Evolutionary conservation across 2,797 vertebrate species (phyloP), one percentile per base, ranked within the genome.

Genomic region (Pogoniulus pusillus): DNA sequence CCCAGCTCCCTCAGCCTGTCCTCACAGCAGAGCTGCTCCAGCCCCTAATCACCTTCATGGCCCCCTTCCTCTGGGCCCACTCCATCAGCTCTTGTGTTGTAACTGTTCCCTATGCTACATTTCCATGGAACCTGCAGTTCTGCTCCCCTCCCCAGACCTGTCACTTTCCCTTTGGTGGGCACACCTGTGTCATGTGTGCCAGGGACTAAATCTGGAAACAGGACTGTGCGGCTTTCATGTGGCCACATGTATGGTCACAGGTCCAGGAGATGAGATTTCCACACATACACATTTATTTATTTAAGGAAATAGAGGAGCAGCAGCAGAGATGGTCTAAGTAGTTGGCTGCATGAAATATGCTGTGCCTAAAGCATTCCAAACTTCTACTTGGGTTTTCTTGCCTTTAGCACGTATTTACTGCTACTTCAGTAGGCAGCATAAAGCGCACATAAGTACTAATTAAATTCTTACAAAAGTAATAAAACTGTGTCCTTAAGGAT

Each of bases 401-500:
- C 62, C 58, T 77, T 85, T 37, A 73, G 76, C 75, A 17, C 32
- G 41, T 82, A 83, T 85, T 85, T 91, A 39, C 77, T 87, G 53
- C 82, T 83, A 79, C 73, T 91, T 91, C 60, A 76, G 39, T 51
- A 89, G 70, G 60, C 35, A 73, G 63, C 82, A 53, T 62, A 15
- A 22, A 85, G 68, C 6, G 2, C 79, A 74, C 62, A 62, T 91
- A 91, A 93, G 74, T 79, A 86, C 90, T 89, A 86, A 94, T 82
- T 91, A 93, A 89, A 93, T 76, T 77, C 74, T 69, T 87, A 87
- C 63, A 83, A 89, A 92, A 94, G 93, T 82, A 94, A 87, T 82
- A 91, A 91, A 93, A 68, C 57, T 37, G 68, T 91, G 89, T 94
- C 94, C 93, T 92, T 93, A 86, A 93, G 91, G 85, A 85, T 86